Evolutionary conservation across 2,113 vertebrate genomes (phyloP).

Genomic region (Bubo blakistoni): DNA sequence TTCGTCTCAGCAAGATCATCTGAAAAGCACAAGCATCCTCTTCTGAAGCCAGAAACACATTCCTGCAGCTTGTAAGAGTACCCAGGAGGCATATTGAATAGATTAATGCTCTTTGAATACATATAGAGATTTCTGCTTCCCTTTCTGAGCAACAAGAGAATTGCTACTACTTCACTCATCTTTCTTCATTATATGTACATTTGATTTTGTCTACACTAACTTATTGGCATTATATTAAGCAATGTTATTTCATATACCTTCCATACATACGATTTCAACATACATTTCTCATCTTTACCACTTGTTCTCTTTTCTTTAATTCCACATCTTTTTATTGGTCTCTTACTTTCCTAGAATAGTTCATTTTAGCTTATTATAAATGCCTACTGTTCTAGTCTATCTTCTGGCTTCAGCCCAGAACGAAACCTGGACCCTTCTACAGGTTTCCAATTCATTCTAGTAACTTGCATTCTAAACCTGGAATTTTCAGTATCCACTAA

Average conservation of each 20-base stretch:
- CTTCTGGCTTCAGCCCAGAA: not conserved
- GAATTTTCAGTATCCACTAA: not conserved
- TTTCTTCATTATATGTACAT: not conserved
- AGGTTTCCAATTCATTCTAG: not conserved
- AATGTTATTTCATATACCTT: not conserved
- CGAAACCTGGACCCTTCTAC: not conserved
- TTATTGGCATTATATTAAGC: not conserved
- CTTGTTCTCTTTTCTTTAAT: not conserved
- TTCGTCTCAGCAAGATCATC: conserved; percentile 10
- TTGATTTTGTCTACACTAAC: not conserved
- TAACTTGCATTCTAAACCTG: not conserved
- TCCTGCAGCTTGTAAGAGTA: conserved; percentile 8
- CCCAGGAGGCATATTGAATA: conserved; percentile 25
- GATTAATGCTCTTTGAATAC: conserved; percentile 33
- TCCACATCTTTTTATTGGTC: not conserved
- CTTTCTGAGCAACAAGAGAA: conserved; percentile 6
- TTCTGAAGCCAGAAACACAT: conserved; percentile 15
- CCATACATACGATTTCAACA: not conserved
- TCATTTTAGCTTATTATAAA: not conserved
- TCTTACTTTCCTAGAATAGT: not conserved
- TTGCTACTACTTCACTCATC: not conserved
- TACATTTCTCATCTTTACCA: not conserved
- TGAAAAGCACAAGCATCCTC: conserved; percentile 45
- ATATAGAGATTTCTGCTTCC: not conserved
- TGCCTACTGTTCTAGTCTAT: not conserved